These are phyloP conservation scores for Sterrhoptilus dennistouni DNA, from an alignment of 2,113 vertebrate genomes.

Conservation along the genomic window DNA sequence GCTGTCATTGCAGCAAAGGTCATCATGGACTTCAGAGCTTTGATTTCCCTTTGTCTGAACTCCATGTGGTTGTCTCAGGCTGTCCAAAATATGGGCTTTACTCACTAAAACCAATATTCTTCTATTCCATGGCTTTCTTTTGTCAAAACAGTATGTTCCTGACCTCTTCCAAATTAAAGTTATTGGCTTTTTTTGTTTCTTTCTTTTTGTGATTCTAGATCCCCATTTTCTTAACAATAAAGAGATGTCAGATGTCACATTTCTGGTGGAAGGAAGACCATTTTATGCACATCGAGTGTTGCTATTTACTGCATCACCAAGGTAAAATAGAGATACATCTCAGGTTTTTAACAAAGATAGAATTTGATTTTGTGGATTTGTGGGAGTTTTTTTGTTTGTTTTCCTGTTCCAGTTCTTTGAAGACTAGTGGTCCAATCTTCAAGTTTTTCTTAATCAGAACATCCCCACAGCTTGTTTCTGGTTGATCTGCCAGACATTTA, in stretches of 20 bases:
- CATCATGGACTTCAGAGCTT: fast-evolving
- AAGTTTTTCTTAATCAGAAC: neutral
- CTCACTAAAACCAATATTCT: neutral
- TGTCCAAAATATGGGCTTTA: neutral
- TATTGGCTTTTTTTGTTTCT: neutral
- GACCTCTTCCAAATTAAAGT: neutral
- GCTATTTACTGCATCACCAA: slow-evolving; percentile 92
- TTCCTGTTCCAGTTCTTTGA: neutral
- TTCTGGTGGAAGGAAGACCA: slow-evolving; percentile 94
- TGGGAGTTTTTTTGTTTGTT: fast-evolving
- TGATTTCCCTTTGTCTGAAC: neutral
- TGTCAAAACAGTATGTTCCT: neutral
- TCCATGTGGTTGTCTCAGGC: neutral
- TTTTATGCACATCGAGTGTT: slow-evolving; percentile 97
- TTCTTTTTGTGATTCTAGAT: slow-evolving; percentile 77
- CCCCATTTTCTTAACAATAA: slow-evolving; percentile 98
- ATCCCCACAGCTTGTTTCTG: neutral
- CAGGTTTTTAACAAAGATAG: neutral
- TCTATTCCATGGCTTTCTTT: neutral
- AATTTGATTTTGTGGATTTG: neutral
- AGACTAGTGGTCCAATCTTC: neutral
- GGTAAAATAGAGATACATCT: slow-evolving; percentile 70
- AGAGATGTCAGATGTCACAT: slow-evolving; percentile 98
- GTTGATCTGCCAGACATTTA: neutral
- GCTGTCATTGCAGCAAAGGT: neutral